Base-by-base conservation (phyloP, 2,888 invertebrate genomes). In the Epirrhoe tristata region DNA sequence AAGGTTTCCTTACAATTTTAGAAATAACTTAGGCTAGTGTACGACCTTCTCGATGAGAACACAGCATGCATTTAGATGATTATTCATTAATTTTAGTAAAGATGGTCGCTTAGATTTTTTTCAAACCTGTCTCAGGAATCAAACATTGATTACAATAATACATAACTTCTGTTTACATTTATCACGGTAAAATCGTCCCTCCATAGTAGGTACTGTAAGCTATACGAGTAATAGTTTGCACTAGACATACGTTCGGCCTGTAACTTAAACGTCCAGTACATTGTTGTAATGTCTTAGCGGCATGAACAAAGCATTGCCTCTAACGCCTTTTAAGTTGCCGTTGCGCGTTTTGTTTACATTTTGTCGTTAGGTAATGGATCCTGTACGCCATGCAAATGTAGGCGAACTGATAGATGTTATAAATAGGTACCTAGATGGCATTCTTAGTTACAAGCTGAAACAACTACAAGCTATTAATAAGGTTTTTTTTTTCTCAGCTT, bases 241-340 rank as follows among this genome's bases (percentile, higher is more conserved):
- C n/a, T n/a, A 60, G 60, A 17, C 52, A 61, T 65, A 56, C 64
- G 61, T 58, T 58, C 61, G 5, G 4, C 10, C 53, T 56, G 62
- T 63, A 55, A 67, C 17, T 39, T 48, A 66, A 68, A 51, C 62
- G 17, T 17, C 39, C 16, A 54, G 54, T 69, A 79, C 79, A 80
- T 74, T 80, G 82, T 84, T 60, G 57, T 68, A 60, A 68, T 66
- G 58, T 58, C 39, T 50, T 51, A 46, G 80, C 83, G 81, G 83
- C 77, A 73, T 60, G 75, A 66, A 78, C 79, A 80, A 77, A 77
- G 77, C 74, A 73, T 77, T 78, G 79, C 83, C 66, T 73, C 79
- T 81, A 81, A 81, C 80, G 77, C 81, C 85, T 88, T 89, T 88
- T 77, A 85, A 86, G 86, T 89, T 80, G 81, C 88, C 88, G 88